A percentile compares a stretch with the other conserved stretches of the same genome.
phyloP scores from a whole-genome alignment of 2,113 vertebrate species.

The Stomatorhinus ivindoensis region DNA sequence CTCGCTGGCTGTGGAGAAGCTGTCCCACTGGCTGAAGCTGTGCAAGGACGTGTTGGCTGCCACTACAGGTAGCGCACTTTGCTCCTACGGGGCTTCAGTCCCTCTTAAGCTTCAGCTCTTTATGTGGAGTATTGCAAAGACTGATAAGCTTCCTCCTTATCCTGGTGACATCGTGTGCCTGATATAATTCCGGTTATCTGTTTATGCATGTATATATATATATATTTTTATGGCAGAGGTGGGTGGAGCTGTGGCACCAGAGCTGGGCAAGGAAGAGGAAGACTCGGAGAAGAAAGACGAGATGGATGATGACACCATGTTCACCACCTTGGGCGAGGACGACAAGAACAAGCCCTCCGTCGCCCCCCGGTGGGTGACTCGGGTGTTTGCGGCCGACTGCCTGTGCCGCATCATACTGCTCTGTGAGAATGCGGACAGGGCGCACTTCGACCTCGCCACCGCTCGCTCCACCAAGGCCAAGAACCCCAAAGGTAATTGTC shows the following conservation, averaged over 20 bases:
- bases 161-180: background rate
- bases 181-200: background rate
- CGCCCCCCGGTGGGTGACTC: conserved; percentile 93
- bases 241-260: conserved; percentile 66
- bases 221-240: conserved; percentile 62
- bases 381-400: conserved; percentile 94
- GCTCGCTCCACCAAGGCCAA: conserved; percentile 77
- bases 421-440: conserved; percentile 82
- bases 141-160: background rate
- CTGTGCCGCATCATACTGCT: conserved; percentile 88
- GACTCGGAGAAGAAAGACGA: conserved; percentile 90
- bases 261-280: conserved; percentile 84
- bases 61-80: conserved; percentile 70
- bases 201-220: background rate
- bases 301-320: conserved; percentile 97
- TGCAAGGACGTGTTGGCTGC: conserved; percentile 97
- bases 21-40: conserved; percentile 93
- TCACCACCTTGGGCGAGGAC: conserved; percentile 87
- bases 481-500: conserved; percentile 77
- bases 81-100: background rate
- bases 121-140: background rate
- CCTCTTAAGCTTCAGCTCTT: background rate
- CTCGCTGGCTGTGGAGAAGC: conserved; percentile 87
- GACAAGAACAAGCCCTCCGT: conserved; percentile 90
- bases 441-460: conserved; percentile 85